Evolutionary conservation across 2,797 vertebrate species (phyloP).

Genomic region (Poeciliopsis presidionis): DNA sequence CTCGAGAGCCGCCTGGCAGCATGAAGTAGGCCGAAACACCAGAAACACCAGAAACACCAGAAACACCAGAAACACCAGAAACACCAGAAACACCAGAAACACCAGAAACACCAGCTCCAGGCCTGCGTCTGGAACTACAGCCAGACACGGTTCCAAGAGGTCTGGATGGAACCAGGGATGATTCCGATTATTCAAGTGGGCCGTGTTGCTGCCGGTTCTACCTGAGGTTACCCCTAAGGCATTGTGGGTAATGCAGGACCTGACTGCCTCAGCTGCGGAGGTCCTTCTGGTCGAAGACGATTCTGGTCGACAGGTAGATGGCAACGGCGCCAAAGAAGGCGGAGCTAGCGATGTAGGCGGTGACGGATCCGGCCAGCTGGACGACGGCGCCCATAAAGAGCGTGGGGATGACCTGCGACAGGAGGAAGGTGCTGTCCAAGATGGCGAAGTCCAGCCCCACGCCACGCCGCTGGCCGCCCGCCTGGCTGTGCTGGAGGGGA

Average conservation of each 20-base stretch:
- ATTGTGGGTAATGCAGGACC: conserved; percentile 60
- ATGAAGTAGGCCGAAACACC: not conserved
- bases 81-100: not conserved
- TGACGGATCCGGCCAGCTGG: conserved; percentile 83
- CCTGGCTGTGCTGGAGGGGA: conserved; percentile 31
- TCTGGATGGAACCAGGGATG: too few relatives aligned
- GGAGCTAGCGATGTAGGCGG: conserved; percentile 82
- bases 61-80: too few relatives aligned
- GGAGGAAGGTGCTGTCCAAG: conserved; percentile 84
- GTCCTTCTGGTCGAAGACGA: conserved; percentile 85
- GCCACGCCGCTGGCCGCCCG: conserved; percentile 70
- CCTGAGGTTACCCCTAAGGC: conserved; percentile 41
- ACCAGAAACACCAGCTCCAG: not conserved
- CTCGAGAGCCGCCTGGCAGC: not conserved
- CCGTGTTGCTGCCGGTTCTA: too few relatives aligned
- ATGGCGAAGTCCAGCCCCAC: conserved; percentile 85
- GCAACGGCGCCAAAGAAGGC: conserved; percentile 80
- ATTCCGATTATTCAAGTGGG: too few relatives aligned
- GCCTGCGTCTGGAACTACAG: too few relatives aligned
- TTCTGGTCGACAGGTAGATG: conserved; percentile 76
- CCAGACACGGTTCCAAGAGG: too few relatives aligned
- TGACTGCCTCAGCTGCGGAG: conserved; percentile 68
- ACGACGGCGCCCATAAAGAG: conserved; percentile 86
- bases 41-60: not conserved
- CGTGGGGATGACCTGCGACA: conserved; percentile 86